Evolutionary conservation across 2,113 vertebrate genomes (phyloP), one percentile per base, ranked within the genome.

Genomic region (Corythaixoides concolor): DNA sequence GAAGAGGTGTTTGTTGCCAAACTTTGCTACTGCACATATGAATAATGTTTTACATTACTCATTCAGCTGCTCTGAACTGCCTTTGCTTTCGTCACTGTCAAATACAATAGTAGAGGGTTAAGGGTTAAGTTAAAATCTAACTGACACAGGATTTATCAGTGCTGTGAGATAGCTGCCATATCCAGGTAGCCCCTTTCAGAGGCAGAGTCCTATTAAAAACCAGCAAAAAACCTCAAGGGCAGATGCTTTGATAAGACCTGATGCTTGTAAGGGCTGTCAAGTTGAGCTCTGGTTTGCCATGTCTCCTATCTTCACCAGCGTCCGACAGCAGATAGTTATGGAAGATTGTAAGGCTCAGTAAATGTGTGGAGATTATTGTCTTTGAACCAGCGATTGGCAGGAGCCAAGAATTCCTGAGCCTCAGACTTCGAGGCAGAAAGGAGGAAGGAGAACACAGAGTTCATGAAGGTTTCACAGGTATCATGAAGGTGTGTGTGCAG

Each of bases 371-470:
- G 8, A 21, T 59, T 32, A 3, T 9, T 49, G 7, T 13, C 35
- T 75, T 47, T 60, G 78, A 82, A 43, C 9, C 28, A 17, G 20
- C 1, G 5, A 2, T 8, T 47, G 11, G 3, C 50, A 45, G 19
- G 19, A 78, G 43, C 9, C 41, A 66, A 26, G 55, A 20, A 2
- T 52, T 79, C 27, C 22, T 33, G 6, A 72, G 45, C 12, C 16
- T 77, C 20, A 9, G 30, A 3, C 11, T 21, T 68, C 22, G 8
- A 35, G 50, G 12, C 19, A 33, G 32, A 85, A 41, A 52, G 4
- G 27, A 47, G 7, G 23, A 5, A 49, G 37, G 22, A 33, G 39
- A 22, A 66, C 4, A 9, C 0, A 1, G 10, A 62, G 32, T 5
- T 59, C 6, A 3, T 50, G 39, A 41, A 27, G 5, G 2, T 50